Conservation (phyloP, 2,797 vertebrate genomes). For the Semaprochilodus insignis region DNA sequence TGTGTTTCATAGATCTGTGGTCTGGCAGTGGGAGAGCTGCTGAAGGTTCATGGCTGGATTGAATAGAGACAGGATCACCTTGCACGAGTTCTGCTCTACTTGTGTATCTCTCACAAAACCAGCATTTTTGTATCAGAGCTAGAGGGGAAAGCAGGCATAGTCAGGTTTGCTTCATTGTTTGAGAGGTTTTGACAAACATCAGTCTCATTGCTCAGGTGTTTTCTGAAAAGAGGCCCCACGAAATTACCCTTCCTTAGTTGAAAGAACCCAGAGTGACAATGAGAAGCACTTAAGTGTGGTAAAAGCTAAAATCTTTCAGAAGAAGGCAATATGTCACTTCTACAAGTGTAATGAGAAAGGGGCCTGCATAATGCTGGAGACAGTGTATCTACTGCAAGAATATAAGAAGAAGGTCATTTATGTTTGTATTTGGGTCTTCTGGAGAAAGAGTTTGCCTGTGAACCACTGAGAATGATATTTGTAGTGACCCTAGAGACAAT, state of each 20-base stretch:
- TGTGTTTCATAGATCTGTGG: not conserved
- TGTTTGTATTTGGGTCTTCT: not conserved
- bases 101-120: not conserved
- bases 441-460: not conserved
- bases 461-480: not conserved
- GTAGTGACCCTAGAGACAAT: too few relatives aligned
- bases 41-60: not conserved
- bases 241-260: not conserved
- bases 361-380: not conserved
- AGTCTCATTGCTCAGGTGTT: not conserved
- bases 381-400: not conserved
- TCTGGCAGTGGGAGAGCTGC: not conserved
- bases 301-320: not conserved
- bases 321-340: not conserved
- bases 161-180: not conserved
- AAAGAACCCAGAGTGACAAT: not conserved
- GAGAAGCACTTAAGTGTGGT: slow-evolving; percentile 2
- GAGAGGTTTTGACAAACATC: not conserved
- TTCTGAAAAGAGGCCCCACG: not conserved
- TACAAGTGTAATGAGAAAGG: not conserved
- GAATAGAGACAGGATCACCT: not conserved
- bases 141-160: not conserved
- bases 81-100: not conserved
- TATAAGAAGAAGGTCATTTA: not conserved
- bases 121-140: not conserved